Evolutionary conservation across 1,140 invertebrate genomes (phyloP), one percentile per base, ranked within the genome.

Genomic region (Drosophila kohkoa): DNA sequence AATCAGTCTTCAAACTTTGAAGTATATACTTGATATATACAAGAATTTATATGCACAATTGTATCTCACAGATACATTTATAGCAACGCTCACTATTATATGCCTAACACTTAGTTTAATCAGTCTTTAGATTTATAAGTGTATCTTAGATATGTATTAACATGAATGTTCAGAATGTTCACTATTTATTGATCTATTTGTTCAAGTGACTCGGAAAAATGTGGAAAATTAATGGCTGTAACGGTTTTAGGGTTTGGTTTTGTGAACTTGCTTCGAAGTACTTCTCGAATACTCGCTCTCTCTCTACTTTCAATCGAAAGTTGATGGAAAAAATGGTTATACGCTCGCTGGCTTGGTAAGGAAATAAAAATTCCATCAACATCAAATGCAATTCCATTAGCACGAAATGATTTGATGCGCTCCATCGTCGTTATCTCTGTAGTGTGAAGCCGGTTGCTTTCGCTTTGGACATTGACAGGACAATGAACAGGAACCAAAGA

Each of bases 341-440:
- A 7, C 25, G 13, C 35, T 60, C 20, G 20, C 20, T 25, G 20
- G 20, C 15, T 35, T 30, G 30, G 41, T 25, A 5, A 54, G 62
- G 35, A 59, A 58, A 59, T 82, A 73, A 86, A 86, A 81, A 83
- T 72, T 81, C 85, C 77, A 89, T 89, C 85, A 88, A 79, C 83
- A 81, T 75, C 75, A 76, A 57, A 57, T 80, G 83, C 85, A 88
- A 88, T 88, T 88, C 83, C 83, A 88, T 88, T 88, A 88, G 83
- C 81, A 78, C 77, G 77, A 83, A 89, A 88, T 88, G 83, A 88
- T 88, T 83, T 83, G 85, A 83, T 77, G 82, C 79, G 80, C 73
- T 71, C 82, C 62, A n/a, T 41, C 16, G 35, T 57, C 35, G 52
- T 79, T 87, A 77, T 86, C 68, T 69, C 75, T 70, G 79, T 72